Evolutionary conservation across 2,797 vertebrate genomes (phyloP).

Genomic region (Falco naumanni): DNA sequence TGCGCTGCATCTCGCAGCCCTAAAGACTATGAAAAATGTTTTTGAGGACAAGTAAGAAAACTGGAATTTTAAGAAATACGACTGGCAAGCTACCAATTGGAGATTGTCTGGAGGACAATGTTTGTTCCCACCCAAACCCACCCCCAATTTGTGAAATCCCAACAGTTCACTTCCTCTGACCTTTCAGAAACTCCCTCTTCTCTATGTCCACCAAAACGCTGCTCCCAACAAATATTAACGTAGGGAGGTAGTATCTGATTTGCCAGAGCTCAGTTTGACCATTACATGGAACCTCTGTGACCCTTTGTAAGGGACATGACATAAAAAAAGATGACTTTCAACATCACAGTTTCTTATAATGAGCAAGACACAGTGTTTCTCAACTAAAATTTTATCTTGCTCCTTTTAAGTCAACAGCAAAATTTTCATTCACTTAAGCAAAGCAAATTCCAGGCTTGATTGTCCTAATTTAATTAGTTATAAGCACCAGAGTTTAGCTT

Average conservation of each 20-base stretch:
- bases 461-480: constrained; percentile 18
- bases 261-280: background rate
- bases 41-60: background rate
- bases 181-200: background rate
- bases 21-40: background rate
- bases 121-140: no score
- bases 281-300: background rate
- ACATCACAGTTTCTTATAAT: background rate
- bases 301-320: background rate
- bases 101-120: background rate
- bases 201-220: background rate
- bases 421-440: background rate
- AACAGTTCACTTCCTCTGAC: background rate
- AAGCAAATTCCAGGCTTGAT: background rate
- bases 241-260: background rate
- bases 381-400: background rate
- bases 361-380: background rate
- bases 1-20: background rate
- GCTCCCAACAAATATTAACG: background rate
- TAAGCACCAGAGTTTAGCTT: background rate
- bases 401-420: background rate
- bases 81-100: background rate
- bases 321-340: background rate
- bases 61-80: background rate
- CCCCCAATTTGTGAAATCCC: background rate